Evolutionary conservation across 2,113 vertebrate genomes (phyloP).

Genomic region (Calidris pugnax): DNA sequence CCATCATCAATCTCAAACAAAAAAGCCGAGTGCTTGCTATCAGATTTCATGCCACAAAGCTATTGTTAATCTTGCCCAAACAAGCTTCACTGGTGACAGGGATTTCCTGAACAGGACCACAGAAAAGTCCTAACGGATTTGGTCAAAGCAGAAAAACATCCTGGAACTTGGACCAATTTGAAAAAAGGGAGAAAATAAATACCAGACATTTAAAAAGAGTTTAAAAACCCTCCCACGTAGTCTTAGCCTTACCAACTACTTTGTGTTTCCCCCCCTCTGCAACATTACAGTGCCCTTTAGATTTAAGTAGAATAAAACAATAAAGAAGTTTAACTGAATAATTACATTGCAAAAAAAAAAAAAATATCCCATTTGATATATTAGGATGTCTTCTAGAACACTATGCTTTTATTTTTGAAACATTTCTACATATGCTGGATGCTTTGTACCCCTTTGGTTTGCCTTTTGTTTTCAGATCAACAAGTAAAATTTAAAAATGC

Average conservation of each 20-base stretch:
- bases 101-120: not conserved
- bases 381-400: not conserved
- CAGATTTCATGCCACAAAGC: not conserved
- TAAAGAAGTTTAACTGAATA: not conserved
- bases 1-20: not conserved
- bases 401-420: not conserved
- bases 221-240: rapidly evolving
- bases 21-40: not conserved
- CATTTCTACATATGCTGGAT: not conserved
- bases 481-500: not conserved
- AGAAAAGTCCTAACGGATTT: not conserved
- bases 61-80: not conserved
- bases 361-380: not conserved
- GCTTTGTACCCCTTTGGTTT: not conserved
- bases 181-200: not conserved
- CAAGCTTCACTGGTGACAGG: not conserved
- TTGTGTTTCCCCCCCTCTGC: not conserved
- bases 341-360: not conserved
- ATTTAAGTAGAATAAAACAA: not conserved
- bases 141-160: not conserved
- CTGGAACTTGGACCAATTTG: not conserved
- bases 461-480: not conserved
- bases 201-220: not conserved
- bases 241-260: not conserved
- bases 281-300: not conserved